Percentiles rank a stretch among this genome's conserved stretches.
phyloP scores from a whole-genome alignment of 1,140 invertebrate genomes.

The Monochamus saltuarius region DNA sequence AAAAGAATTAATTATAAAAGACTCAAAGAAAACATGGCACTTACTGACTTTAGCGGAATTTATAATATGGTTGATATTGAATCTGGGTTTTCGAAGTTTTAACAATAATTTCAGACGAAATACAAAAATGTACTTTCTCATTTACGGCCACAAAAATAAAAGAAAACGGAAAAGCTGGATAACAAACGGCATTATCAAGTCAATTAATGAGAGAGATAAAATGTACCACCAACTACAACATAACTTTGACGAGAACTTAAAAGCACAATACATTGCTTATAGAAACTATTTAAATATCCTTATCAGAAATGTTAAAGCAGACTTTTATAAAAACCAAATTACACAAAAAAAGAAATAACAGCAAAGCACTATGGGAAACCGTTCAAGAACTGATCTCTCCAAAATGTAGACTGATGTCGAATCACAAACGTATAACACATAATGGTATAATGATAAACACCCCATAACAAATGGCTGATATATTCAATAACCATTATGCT shows the following conservation, averaged over 20 bases:
- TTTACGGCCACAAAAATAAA: conserved; percentile 3
- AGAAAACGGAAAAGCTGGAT: conserved; percentile 14
- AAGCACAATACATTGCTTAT: no score
- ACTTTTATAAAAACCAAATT: no score
- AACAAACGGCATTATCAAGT: conserved; percentile 15
- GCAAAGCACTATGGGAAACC: no score
- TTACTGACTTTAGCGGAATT: background rate
- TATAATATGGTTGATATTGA: background rate
- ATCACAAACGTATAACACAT: no score
- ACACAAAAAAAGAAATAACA: no score
- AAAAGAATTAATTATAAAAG: conserved; percentile 2
- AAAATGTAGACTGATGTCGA: no score
- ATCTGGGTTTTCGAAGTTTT: conserved; percentile 2
- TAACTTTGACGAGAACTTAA: no score
- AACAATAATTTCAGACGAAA: background rate
- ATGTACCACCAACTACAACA: background rate
- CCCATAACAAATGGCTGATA: background rate
- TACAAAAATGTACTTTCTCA: background rate
- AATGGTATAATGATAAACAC: no score
- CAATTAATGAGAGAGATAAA: conserved; percentile 1
- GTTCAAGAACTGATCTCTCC: no score
- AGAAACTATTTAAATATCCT: no score
- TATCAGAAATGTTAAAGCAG: no score
- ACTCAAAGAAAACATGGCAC: background rate
- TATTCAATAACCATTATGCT: background rate